Evolutionary conservation across 2,888 invertebrate genomes (phyloP).

Genomic region (Agrochola lychnidis): DNA sequence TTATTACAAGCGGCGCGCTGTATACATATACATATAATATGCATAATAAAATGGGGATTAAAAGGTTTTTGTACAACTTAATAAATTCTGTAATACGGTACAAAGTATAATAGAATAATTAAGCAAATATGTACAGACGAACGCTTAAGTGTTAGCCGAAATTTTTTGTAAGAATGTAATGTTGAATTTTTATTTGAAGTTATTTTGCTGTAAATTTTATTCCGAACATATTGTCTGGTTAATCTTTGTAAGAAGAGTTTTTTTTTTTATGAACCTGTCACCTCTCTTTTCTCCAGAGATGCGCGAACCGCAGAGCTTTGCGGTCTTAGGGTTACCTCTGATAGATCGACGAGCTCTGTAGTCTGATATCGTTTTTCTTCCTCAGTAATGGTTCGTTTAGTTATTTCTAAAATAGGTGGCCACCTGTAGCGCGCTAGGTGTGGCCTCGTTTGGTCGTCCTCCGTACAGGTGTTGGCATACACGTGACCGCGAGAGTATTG

Average conservation of each 20-base stretch:
- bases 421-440: constrained; percentile 46
- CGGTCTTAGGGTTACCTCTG: background rate
- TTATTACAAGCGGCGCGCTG: constrained; percentile 82
- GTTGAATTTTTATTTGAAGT: background rate
- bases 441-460: constrained; percentile 42
- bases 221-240: background rate
- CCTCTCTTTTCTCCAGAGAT: background rate
- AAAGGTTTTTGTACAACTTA: constrained; percentile 73
- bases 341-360: background rate
- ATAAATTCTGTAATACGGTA: constrained; percentile 74
- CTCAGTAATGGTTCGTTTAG: constrained; percentile 16
- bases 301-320: background rate
- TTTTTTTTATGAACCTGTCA: background rate
- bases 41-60: constrained; percentile 81
- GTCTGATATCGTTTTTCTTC: background rate
- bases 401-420: constrained; percentile 46
- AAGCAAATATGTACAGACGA: constrained; percentile 69
- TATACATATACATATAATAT: constrained; percentile 77
- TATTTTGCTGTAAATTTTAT: background rate
- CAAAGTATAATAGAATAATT: constrained; percentile 76
- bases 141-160: constrained; percentile 58
- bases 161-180: constrained; percentile 1
- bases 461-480: constrained; percentile 4
- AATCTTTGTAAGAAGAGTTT: background rate
- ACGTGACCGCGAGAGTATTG: background rate